phyloP scores from a whole-genome alignment of 1,140 invertebrate genomes.

The Pissodes strobi region DNA sequence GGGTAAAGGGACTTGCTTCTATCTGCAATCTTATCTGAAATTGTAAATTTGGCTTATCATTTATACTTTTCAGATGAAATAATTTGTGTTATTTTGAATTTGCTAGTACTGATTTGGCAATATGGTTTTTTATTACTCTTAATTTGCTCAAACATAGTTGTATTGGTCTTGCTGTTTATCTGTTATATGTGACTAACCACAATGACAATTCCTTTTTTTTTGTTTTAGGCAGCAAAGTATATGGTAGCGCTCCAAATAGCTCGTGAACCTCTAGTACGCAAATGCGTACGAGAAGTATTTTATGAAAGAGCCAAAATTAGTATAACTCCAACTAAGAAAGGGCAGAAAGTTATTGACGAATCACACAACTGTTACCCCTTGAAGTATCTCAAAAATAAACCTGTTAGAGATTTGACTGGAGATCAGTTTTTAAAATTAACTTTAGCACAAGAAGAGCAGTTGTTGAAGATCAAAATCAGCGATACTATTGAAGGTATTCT shows the following conservation, averaged over 20 bases:
- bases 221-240: slow-evolving; percentile 75
- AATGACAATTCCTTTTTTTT: background rate
- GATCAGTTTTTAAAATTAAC: slow-evolving; percentile 88
- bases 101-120: no score
- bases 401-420: slow-evolving; percentile 83
- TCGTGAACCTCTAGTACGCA: slow-evolving; percentile 86
- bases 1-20: background rate
- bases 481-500: slow-evolving; percentile 80
- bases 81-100: no score
- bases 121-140: no score
- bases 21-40: no score
- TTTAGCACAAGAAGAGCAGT: slow-evolving; percentile 86
- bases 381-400: slow-evolving; percentile 96
- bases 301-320: slow-evolving; percentile 86
- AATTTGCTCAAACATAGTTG: no score
- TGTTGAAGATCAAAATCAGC: slow-evolving; percentile 74
- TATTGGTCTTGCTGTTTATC: no score
- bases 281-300: slow-evolving; percentile 86
- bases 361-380: slow-evolving; percentile 84
- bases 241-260: slow-evolving; percentile 95
- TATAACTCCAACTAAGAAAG: slow-evolving; percentile 86
- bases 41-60: no score
- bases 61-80: no score
- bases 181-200: no score
- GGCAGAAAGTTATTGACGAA: slow-evolving; percentile 93